Base-by-base conservation (phyloP, 2,888 invertebrate species). In the Adela reaumurella region DNA sequence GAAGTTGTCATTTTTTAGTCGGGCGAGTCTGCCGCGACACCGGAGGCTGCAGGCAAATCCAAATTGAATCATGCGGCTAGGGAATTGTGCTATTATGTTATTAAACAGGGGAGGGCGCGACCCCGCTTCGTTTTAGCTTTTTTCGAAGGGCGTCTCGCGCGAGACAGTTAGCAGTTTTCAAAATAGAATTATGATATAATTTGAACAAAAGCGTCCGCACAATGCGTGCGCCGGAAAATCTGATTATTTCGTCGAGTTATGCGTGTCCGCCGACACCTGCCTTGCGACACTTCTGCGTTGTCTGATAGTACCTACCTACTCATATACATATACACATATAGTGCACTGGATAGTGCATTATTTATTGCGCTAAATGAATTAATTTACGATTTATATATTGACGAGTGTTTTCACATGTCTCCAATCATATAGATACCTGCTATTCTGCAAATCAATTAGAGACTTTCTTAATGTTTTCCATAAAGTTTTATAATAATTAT, bases 1-100 rank as follows among this genome's bases (percentile, higher is more conserved):
- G 78, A 78, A 78, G 77, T 78, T 78, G 78, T 78, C 77, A 78
- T 78, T 78, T 78, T 78, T 78, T 78, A 76, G 77, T 60, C 71
- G 63, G 65, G 6, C 41, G 29, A 20, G 70, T 67, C 69, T 62
- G 17, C n/a, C 19, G 11, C 20, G n/a, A 10, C 24, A 35, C 46
- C 50, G 77, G 76, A 76, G 71, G 74, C 73, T 74, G 76, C 70
- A 77, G 77, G 78, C 74, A 83, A 83, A 83, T 83, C 83, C 78
- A 83, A 83, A 84, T 83, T 83, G 83, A 83, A 84, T 83, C 80
- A 81, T 81, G 81, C 76, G 80, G 79, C 83, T 78, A 77, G 83
- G 80, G 80, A 83, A 83, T 83, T 83, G 83, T 82, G 81, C 83
- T 81, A 83, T 83, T 83, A 83, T 83, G 82, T 83, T 81, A 83